Evolutionary conservation across 2,797 vertebrate genomes (phyloP), one percentile per base, ranked within the genome.

Genomic region (Sciurus carolinensis): DNA sequence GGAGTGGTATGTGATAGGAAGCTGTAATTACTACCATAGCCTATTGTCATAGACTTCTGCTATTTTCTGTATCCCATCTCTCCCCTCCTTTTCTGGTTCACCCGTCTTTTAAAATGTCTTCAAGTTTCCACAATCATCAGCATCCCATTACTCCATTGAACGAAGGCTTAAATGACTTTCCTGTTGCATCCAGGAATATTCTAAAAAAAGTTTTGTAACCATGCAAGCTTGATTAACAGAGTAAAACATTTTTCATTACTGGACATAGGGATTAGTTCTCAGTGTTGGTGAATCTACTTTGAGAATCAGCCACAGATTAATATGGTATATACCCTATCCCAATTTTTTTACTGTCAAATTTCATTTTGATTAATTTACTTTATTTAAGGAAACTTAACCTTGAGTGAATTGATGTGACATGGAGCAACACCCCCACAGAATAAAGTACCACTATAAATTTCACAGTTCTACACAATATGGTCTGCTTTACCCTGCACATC

Each of bases 281-380:
- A 36, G n/a, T 83, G 86, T 79, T 66, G 79, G 71, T 87, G 64
- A 87, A 24, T 92, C 39, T 81, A 52, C 84, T 54, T 73, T 57
- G 79, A 91, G 44, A 85, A 50, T 72, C 54, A 79, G 39, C 64
- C 57, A 71, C 57, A 64, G 33, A 79, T 12, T 83, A 50, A 36
- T 47, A 44, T 18, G 33, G 3, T 28, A 72, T 42, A 17, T 8
- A 83, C 28, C 9, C 22, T 24, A 24, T 39, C 10, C 28, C 7
- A 15, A 81, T 3, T n/a, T 71, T 93, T 54, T 47, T 36, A 62
- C 36, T 39, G 2, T 73, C 59, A 76, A 67, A 36, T 47, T 59
- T 87, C 62, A 54, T 85, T 94, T 94, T n/a, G 50, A 64, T 66
- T 59, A 44, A 79, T 76, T 94, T 90, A 64, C n/a, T 92, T 95